Base-by-base conservation (phyloP, 1,140 invertebrate species). In the Drosophila miranda region DNA sequence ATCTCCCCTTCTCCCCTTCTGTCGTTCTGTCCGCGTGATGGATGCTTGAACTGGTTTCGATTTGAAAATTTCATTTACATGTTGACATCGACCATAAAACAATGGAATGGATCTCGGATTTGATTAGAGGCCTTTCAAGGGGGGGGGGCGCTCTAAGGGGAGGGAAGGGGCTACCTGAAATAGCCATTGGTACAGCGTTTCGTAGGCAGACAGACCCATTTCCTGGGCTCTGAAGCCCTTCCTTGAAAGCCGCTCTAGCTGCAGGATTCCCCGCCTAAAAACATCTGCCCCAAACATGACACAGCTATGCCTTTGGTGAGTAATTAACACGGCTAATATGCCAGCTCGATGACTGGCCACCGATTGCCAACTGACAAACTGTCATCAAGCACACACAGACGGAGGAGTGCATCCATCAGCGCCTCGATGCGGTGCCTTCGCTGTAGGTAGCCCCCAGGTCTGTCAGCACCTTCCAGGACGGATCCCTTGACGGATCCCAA, bases 1-100 rank as follows among this genome's bases (percentile, higher is more conserved):
- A 0, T 26, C 23, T 0, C 4, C 4, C 23, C 23, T 4, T 4
- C 4, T 26, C 23, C 23, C 23, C 23, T 5, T 26, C 23, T n/a
- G n/a, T 1, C 23, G 4, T 63, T 30, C 5, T 30, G 48, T 8
- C 19, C 45, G 19, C 23, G 38, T 75, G 60, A 75, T 80, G 73
- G 50, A 80, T 79, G 78, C 80, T 71, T 75, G 71, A 60, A 70
- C 77, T 79, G 59, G 77, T 80, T 80, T 80, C 38, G 68, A 68
- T 56, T 68, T 34, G 44, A 8, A 68, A 68, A 68, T 68, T 62
- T 28, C 50, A 56, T 56, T 68, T 68, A 49, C 62, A 56, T 67
- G 38, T 30, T 53, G 23, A 43, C 49, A 34, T 23, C 13, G 11
- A 11, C 26, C 64, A 49, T 68, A 67, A 67, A 67, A 26, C 46